Base-by-base conservation (phyloP, 1,140 invertebrate species). In the Luehdorfia chinensis region DNA sequence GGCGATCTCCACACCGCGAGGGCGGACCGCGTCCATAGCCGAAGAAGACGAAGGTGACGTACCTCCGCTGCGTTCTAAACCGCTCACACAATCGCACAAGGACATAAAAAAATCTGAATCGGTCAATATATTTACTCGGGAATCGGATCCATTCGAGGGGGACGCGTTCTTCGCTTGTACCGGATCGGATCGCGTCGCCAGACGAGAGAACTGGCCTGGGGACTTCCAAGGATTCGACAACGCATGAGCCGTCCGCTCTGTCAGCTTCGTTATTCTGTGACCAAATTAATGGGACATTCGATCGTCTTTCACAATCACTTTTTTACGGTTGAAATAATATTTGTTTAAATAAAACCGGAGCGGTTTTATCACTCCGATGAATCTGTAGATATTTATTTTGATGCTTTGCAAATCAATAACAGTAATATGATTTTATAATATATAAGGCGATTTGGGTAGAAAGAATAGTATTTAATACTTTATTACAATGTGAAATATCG, bases 21-120 rank as follows among this genome's bases (percentile, higher is more conserved):
- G 54, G 0, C 53, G 75, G 7, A 66, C 80, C 14, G 72, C 78
- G 0, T 83, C 80, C 28, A 83, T 87, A 28, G 83, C 79, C 0
- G 86, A 87, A 55, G 84, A 80, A 33, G 83, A 87, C 36, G 86
- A 87, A 28, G 62, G 58, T 0, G 75, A 84, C 9, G 41, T 81
- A 0, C 72, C 77, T 0, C 80, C 78, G 0, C 50, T 81, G 0
- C 27, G 77, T 6, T 31, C 67, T 0, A 75, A 70, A 25, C 67
- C 74, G 0, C 59, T 59, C 0, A 53, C 45, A 21, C 50, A 49
- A 23, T 25, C 55, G 0, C 73, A 79, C 18, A 44, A 66, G 33
- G 88, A 92, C 46, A 92, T 94, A 12, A 93, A 93, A 60, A 96
- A 96, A 76, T 95, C 94, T 0, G 94, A 95, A 66, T 95, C 94